Conservation (phyloP, 2,113 vertebrate species). For the Cyphomyrus discorhynchus region DNA sequence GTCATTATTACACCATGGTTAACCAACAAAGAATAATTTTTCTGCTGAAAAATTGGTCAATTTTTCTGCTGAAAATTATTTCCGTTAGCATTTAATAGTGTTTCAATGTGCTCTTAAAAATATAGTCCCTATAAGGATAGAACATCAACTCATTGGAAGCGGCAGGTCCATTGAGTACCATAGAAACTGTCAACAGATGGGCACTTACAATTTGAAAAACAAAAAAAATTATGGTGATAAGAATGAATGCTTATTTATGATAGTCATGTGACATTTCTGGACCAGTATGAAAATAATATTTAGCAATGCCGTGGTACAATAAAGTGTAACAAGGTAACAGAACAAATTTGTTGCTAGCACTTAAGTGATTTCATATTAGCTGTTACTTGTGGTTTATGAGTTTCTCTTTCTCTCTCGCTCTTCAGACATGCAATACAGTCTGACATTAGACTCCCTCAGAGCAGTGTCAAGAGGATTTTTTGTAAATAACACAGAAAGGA, state of each 20-base stretch:
- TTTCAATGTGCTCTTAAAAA: not conserved
- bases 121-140: not conserved
- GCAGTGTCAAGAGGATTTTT: slow-evolving; percentile 55
- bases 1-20: not conserved
- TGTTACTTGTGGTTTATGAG: not conserved
- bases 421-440: slow-evolving; percentile 52
- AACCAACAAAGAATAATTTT: not conserved
- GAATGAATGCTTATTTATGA: not conserved
- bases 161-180: not conserved
- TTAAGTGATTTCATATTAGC: not conserved
- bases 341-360: not conserved
- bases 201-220: not conserved
- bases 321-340: not conserved
- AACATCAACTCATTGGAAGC: not conserved
- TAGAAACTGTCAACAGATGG: not conserved
- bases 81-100: not conserved
- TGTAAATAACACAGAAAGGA: slow-evolving; percentile 38
- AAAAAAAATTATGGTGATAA: not conserved
- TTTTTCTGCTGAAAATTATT: no score
- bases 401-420: not conserved
- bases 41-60: no score
- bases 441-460: slow-evolving; percentile 57
- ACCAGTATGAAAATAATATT: not conserved
- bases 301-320: not conserved
- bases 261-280: not conserved